Evolutionary conservation across 2,797 vertebrate genomes (phyloP).

Genomic region (Meriones psammophilus): DNA sequence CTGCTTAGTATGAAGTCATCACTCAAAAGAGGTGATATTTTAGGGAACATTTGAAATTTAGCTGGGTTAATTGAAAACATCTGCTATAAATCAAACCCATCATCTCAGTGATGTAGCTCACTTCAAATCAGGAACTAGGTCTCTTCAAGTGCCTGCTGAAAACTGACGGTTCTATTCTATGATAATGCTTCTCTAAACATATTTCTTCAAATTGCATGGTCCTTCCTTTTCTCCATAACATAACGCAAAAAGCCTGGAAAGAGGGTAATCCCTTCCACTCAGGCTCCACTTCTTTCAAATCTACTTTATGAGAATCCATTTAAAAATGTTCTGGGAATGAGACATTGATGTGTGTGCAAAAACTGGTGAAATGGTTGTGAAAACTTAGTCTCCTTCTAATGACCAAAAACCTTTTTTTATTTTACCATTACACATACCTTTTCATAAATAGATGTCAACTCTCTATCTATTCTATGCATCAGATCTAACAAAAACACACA

Average conservation of each 20-base stretch:
- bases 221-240: background rate
- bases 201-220: background rate
- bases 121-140: background rate
- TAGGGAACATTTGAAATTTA: background rate
- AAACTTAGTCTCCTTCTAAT: background rate
- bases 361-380: background rate
- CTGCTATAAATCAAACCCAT: background rate
- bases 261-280: background rate
- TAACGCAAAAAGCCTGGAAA: background rate
- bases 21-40: background rate
- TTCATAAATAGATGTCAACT: background rate
- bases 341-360: background rate
- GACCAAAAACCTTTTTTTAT: background rate
- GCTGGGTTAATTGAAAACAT: background rate
- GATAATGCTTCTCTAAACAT: background rate
- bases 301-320: background rate
- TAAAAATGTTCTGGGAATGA: background rate
- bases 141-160: background rate
- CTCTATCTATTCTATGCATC: background rate
- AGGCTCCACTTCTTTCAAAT: background rate
- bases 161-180: background rate
- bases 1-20: background rate
- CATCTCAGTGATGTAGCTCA: background rate
- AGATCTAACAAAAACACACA: background rate
- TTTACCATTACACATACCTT: background rate